Percentiles rank a stretch among this genome's conserved stretches.
Evolutionary conservation across 1,140 invertebrate genomes (phyloP).

Genomic region (Scaptomyza hsui): DNA sequence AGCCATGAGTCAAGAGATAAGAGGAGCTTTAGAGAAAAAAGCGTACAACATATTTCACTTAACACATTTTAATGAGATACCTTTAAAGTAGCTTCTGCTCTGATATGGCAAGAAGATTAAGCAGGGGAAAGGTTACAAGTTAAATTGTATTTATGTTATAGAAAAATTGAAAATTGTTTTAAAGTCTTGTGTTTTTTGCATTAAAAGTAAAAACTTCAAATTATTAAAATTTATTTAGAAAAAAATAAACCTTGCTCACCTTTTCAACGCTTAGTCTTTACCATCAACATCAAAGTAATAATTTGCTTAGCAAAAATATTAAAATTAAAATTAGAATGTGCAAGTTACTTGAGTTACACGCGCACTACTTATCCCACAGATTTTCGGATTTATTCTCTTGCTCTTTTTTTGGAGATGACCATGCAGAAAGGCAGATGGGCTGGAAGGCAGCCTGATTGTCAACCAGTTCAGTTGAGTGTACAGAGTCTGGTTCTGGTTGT

Average conservation of each 20-base stretch:
- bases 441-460: conserved; percentile 55
- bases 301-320: conserved; percentile 41
- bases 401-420: conserved; percentile 12
- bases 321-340: conserved; percentile 31
- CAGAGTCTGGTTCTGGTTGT: conserved; percentile 31
- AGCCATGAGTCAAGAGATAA: not conserved
- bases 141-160: too few species aligned
- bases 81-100: not conserved
- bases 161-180: too few species aligned
- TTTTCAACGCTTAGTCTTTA: too few species aligned
- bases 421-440: not conserved
- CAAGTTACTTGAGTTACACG: conserved; percentile 16
- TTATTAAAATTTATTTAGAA: too few species aligned
- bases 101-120: not conserved
- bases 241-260: not conserved
- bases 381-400: conserved; percentile 18
- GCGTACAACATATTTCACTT: not conserved
- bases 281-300: conserved; percentile 61
- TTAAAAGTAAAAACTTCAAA: too few species aligned
- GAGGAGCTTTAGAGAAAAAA: not conserved
- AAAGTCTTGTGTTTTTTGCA: too few species aligned
- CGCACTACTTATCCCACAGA: not conserved
- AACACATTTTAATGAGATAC: not conserved
- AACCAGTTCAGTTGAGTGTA: conserved; percentile 54
- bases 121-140: too few species aligned